Evolutionary conservation across 2,113 vertebrate species (phyloP), one percentile per base, ranked within the genome.

Genomic region (Corythoichthys intestinalis): DNA sequence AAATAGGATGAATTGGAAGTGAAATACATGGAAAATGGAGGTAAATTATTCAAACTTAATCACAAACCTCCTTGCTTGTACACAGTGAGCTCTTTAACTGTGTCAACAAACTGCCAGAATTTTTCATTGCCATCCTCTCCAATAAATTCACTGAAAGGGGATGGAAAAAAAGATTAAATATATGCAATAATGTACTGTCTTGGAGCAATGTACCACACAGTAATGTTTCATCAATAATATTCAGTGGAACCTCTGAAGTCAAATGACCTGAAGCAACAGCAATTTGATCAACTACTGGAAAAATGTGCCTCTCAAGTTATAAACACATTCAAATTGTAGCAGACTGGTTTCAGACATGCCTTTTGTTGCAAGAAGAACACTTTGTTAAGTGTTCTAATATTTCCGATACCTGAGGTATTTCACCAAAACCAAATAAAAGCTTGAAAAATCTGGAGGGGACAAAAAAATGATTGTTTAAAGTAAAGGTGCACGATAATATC

Each of bases 31-130:
- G 34, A 3, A 48, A 1, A 0, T 2, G 2, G 35, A 49, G 6
- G 4, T 2, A 58, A 61, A n/a, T 15, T 7, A 54, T 59, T 65
- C 39, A 37, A 47, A 65, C 39, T 75, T n/a, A 1, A 39, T 34
- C 1, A 50, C 93, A 81, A 90, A 98, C 97, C 96, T 91, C 93
- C 92, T 72, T 92, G 90, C 70, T 95, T 97, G 89, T 97, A 98
- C 62, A 96, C 88, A 10, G 94, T 94, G 80, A 99, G 86, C 83
- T 99, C 97, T 86, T 91, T 92, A 62, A 99, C 95, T 14, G 96
- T 99, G 81, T 97, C 95, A 82, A 98, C 93, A 94, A 99, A 99
- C 83, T 98, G 94, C 97, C 97, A 99, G 86, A 99, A 99, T 85
- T 94, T 97, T 76, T 99, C 96, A 84, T 95, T 94, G 76, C 94